Percentiles rank a stretch among this genome's conserved stretches.
These are phyloP conservation scores for Pitta sordida DNA, from an alignment of 2,113 vertebrate species.

Conservation along the genomic window DNA sequence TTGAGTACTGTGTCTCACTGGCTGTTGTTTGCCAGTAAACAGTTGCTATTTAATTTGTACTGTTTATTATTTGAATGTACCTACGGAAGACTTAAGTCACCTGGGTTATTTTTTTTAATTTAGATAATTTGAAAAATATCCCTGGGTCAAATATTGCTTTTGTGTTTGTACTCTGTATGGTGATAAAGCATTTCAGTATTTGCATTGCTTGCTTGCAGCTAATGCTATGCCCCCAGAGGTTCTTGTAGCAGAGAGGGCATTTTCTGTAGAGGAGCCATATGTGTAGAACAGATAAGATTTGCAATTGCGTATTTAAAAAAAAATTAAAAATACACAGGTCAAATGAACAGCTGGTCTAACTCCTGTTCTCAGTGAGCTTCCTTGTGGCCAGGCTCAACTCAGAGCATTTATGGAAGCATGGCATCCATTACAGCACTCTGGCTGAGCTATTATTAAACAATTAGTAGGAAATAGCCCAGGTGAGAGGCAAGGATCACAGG, in stretches of 20 bases:
- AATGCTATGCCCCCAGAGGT: neutral
- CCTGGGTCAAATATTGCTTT: slow-evolving; percentile 4
- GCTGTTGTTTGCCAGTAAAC: neutral
- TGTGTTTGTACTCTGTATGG: neutral
- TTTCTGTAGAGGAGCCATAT: slow-evolving; percentile 22
- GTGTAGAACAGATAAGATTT: slow-evolving; percentile 41
- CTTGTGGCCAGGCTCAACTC: neutral
- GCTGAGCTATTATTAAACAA: neutral
- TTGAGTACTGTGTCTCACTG: neutral
- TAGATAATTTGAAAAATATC: neutral
- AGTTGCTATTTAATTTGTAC: neutral
- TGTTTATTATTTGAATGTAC: neutral
- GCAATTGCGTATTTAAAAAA: neutral
- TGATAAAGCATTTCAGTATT: slow-evolving; percentile 10
- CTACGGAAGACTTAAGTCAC: neutral
- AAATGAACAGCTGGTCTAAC: neutral
- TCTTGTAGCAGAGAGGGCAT: neutral
- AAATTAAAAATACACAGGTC: neutral
- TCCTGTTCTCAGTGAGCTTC: neutral
- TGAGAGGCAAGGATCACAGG: neutral
- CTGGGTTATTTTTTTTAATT: neutral
- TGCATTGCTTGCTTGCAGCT: slow-evolving; percentile 12
- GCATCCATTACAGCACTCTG: neutral
- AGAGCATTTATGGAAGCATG: neutral
- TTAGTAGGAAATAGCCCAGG: neutral